These are phyloP conservation scores for Hofmannophila pseudospretella DNA, from an alignment of 2,888 invertebrate species.

Conservation along the genomic window DNA sequence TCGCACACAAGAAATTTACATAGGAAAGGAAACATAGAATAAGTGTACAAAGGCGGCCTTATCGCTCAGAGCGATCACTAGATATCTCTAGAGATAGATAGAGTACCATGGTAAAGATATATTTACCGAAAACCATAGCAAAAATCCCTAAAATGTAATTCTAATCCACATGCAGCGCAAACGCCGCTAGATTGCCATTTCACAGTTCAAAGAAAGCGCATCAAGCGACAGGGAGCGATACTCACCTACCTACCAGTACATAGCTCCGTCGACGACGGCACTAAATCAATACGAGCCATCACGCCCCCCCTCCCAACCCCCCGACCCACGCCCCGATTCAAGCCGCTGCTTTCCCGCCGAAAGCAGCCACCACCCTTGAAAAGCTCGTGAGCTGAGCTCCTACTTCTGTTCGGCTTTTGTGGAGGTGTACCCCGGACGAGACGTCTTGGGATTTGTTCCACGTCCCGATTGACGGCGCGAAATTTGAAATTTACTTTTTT, in stretches of 20 bases:
- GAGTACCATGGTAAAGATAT: too few relatives aligned
- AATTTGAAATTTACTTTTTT: conserved; percentile 54
- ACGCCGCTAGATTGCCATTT: conserved; percentile 17
- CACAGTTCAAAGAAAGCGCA: conserved; percentile 67
- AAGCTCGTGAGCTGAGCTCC: conserved; percentile 77
- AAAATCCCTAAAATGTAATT: too few relatives aligned
- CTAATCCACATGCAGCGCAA: too few relatives aligned
- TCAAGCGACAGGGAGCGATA: conserved; percentile 67
- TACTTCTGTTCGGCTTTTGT: conserved; percentile 78
- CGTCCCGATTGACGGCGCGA: conserved; percentile 66
- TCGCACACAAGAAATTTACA: too few relatives aligned
- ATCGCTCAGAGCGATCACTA: too few relatives aligned
- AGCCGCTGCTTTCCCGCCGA: conserved; percentile 71
- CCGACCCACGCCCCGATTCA: conserved; percentile 39
- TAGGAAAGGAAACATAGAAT: too few relatives aligned
- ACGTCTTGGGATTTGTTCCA: conserved; percentile 72
- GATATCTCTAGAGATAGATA: too few relatives aligned
- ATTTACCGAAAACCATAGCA: too few relatives aligned
- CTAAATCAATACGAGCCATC: conserved; percentile 80
- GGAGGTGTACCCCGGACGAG: conserved; percentile 68
- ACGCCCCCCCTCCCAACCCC: conserved; percentile 50
- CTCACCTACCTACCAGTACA: conserved; percentile 67
- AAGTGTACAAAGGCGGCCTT: too few relatives aligned
- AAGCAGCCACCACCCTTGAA: conserved; percentile 77
- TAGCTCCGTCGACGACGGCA: conserved; percentile 78